These are phyloP conservation scores for Cygnus atratus DNA, from an alignment of 2,113 vertebrate species.

Conservation along the genomic window DNA sequence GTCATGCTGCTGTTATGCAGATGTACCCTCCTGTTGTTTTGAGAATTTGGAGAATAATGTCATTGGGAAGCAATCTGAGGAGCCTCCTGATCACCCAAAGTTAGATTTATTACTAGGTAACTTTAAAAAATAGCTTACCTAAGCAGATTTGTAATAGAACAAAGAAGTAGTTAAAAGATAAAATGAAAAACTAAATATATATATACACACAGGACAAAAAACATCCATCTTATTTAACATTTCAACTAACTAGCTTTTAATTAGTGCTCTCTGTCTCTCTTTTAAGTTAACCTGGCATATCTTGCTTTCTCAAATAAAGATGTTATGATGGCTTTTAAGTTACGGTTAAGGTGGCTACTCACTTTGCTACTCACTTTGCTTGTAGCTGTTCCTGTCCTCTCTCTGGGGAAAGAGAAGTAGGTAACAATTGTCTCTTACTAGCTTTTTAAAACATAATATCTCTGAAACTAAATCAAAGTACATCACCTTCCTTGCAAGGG, in stretches of 20 bases:
- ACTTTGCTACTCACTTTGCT: neutral
- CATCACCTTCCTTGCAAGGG: neutral
- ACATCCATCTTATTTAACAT: neutral
- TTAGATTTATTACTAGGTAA: neutral
- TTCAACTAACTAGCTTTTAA: neutral
- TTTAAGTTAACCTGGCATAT: neutral
- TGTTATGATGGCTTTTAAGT: neutral
- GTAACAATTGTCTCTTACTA: neutral
- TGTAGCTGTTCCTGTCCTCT: neutral
- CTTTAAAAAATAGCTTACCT: neutral
- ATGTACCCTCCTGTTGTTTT: neutral
- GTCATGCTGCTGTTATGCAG: neutral
- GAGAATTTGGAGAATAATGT: neutral
- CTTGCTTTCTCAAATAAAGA: neutral
- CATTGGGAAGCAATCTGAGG: neutral
- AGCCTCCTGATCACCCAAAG: neutral
- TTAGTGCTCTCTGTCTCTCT: neutral
- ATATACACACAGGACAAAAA: neutral
- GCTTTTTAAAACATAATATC: neutral
- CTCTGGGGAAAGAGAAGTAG: neutral
- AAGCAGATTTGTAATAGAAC: neutral
- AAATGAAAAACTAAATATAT: neutral
- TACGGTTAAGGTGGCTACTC: neutral
- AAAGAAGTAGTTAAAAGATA: neutral
- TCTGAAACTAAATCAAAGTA: neutral